These are phyloP conservation scores for Pangasius krempfi DNA, from an alignment of 2,797 vertebrate genomes.

Conservation along the genomic window DNA sequence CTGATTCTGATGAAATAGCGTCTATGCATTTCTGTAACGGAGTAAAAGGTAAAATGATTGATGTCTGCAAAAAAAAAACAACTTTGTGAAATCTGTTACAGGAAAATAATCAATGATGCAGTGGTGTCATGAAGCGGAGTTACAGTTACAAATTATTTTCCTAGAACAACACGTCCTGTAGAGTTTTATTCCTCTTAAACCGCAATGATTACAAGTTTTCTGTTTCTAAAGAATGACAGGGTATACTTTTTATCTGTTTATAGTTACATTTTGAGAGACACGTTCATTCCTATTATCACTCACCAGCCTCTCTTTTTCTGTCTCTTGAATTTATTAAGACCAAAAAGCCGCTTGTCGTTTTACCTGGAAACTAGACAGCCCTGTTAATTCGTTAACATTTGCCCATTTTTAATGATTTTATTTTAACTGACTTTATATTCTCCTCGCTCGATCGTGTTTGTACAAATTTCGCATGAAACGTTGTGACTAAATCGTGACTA, in stretches of 20 bases:
- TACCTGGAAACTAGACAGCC: neutral
- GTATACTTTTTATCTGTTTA: neutral
- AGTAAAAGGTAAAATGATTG: slow-evolving; percentile 65
- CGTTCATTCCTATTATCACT: neutral
- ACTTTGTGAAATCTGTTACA: neutral
- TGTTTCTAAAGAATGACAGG: neutral
- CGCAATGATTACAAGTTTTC: neutral
- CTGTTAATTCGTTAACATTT: neutral
- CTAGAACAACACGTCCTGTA: neutral
- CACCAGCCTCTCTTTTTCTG: neutral
- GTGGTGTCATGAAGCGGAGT: neutral
- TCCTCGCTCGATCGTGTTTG: neutral
- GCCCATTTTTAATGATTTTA: neutral
- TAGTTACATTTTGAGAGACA: neutral
- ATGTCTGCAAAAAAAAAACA: neutral
- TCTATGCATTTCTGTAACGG: slow-evolving; percentile 77
- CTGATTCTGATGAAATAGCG: slow-evolving; percentile 77
- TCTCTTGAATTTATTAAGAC: neutral
- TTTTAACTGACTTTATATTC: neutral
- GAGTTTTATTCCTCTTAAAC: neutral
- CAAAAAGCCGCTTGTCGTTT: neutral
- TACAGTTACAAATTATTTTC: neutral
- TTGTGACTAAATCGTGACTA: neutral
- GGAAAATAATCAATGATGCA: neutral
- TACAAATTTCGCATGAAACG: neutral